phyloP scores from a whole-genome alignment of 2,888 invertebrate species.

The Leptothorax acervorum region DNA sequence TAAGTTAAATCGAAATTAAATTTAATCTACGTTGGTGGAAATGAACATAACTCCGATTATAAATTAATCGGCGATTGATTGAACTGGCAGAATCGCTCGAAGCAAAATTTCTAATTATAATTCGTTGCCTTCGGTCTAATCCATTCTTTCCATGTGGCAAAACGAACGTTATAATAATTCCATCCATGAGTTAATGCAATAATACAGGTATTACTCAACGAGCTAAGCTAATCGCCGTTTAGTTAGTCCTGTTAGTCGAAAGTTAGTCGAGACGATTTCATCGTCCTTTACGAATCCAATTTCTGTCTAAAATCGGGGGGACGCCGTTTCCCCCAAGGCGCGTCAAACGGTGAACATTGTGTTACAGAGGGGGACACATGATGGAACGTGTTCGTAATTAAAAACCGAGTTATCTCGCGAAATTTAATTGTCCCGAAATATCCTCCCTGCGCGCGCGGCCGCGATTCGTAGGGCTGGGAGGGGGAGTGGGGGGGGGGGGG shows the following conservation, averaged over 20 bases:
- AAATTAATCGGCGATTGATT: neutral
- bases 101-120: neutral
- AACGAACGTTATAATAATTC: neutral
- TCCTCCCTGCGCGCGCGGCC: neutral
- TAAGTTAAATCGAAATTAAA: too few relatives aligned
- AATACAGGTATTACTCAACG: neutral
- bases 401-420: neutral
- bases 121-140: neutral
- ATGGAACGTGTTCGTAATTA: neutral
- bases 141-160: neutral
- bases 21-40: too few relatives aligned
- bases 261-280: neutral
- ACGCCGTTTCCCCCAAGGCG: too few relatives aligned
- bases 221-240: neutral
- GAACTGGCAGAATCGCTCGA: neutral
- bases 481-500: fast-evolving
- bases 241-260: neutral
- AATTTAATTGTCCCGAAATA: neutral
- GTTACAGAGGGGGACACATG: neutral
- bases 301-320: neutral
- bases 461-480: too few relatives aligned
- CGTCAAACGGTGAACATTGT: neutral
- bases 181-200: neutral
- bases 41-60: too few relatives aligned
- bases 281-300: neutral